A percentile compares a stretch with the other conserved stretches of the same genome.
These are phyloP conservation scores for Pleuronectes platessa DNA, from an alignment of 2,113 vertebrate genomes.

Conservation along the genomic window DNA sequence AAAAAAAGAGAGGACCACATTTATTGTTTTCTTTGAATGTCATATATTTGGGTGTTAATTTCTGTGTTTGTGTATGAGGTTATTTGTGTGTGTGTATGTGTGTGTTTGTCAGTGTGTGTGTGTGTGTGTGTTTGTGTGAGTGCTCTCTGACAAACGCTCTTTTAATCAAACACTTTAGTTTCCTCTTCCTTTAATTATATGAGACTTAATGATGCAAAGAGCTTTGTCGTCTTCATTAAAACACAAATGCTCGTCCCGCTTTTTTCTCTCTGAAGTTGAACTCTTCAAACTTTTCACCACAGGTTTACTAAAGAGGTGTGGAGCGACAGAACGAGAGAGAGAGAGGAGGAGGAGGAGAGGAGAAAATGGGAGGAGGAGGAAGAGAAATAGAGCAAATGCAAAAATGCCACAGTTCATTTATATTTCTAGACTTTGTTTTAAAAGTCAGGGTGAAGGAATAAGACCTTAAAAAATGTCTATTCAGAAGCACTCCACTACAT, in stretches of 20 bases:
- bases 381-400: no score
- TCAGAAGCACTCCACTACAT: no score
- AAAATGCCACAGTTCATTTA: neutral
- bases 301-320: conserved; percentile 2
- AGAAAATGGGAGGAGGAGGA: neutral
- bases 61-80: neutral
- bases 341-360: neutral
- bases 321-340: neutral
- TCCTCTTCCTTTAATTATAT: conserved; percentile 75
- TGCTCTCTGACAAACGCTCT: conserved; percentile 58
- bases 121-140: neutral
- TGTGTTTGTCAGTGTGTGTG: conserved; percentile 6
- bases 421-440: neutral
- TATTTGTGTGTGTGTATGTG: conserved; percentile 1
- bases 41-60: neutral
- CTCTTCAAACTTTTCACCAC: conserved; percentile 40
- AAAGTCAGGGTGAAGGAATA: no score
- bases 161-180: conserved; percentile 75
- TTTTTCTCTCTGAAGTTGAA: conserved; percentile 20
- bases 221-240: conserved; percentile 70
- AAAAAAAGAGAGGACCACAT: conserved; percentile 9
- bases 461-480: no score
- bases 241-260: conserved; percentile 7
- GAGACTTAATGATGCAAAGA: conserved; percentile 68
- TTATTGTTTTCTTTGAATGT: neutral